Conservation (phyloP, 2,888 invertebrate species). For the Serrognathus titanus region DNA sequence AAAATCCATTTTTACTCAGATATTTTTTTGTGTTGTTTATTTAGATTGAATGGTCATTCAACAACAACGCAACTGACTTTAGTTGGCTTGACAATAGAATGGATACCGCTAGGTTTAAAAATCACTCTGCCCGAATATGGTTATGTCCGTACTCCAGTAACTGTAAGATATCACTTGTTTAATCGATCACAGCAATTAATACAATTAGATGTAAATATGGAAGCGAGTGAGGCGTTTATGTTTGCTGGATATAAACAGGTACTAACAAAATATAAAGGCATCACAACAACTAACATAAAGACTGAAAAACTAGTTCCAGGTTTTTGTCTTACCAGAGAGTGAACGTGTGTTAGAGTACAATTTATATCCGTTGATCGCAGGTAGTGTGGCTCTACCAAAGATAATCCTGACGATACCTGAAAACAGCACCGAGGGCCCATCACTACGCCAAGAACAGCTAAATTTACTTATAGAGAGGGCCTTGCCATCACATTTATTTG, state of each 20-base stretch:
- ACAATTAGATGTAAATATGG: conserved; percentile 71
- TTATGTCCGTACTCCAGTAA: conserved; percentile 67
- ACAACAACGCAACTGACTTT: conserved; percentile 37
- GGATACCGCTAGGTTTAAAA: conserved; percentile 60
- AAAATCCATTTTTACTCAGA: background rate
- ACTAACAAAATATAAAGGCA: background rate
- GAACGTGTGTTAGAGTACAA: conserved; percentile 67
- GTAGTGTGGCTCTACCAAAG: conserved; percentile 68
- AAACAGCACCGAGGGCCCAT: conserved; percentile 39
- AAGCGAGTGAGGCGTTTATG: conserved; percentile 88
- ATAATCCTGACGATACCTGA: conserved; percentile 55
- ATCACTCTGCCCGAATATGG: conserved; percentile 71
- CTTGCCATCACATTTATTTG: conserved; percentile 63
- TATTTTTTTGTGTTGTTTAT: conserved; percentile 3
- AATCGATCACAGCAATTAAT: conserved; percentile 71
- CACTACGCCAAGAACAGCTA: conserved; percentile 51
- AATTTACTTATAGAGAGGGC: conserved; percentile 57
- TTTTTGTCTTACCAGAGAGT: conserved; percentile 61
- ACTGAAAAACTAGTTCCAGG: conserved; percentile 44
- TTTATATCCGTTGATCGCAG: conserved; percentile 73
- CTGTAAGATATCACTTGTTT: conserved; percentile 66
- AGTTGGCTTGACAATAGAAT: conserved; percentile 55
- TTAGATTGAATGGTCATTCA: conserved; percentile 29
- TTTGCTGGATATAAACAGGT: conserved; percentile 93
- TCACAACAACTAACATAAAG: background rate